Base-by-base conservation (phyloP, 2,888 invertebrate species). In the Zonitis immaculata region DNA sequence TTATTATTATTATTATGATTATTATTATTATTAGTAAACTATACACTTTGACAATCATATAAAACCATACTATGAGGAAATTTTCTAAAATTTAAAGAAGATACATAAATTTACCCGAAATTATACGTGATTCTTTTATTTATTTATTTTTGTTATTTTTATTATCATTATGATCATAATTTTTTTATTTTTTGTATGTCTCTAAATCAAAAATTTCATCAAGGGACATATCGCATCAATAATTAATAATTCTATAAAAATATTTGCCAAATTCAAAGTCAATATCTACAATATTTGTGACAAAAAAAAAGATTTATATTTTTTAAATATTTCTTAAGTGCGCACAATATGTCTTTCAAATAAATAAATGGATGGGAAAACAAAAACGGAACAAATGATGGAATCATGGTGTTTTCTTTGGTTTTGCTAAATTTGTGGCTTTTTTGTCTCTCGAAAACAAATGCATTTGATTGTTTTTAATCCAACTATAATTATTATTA, bases 261-360 rank as follows among this genome's bases (percentile, higher is more conserved):
- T 35, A 74, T 75, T 73, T 82, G 83, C 83, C 82, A 83, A 83
- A 83, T 82, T 73, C 77, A 79, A 82, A 82, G 83, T 83, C 82
- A 82, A 82, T 82, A 83, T 82, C 73, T 76, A 75, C 72, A 73
- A 72, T 67, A 68, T 64, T 66, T 70, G 69, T 74, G 70, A 77
- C 77, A n/a, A n/a, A n/a, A n/a, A n/a, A 76, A 79, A 73, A 70
- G 35, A 50, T 14, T 50, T 72, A 68, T 72, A 73, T 73, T 73
- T 73, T 73, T 73, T 72, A 45, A 52, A 71, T 66, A 61, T 66
- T 64, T 69, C 67, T 70, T 66, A 64, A 63, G 66, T 70, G 68
- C 68, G 67, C 73, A 72, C 73, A 73, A 71, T 57, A 63, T 64
- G 66, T 69, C 65, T 70, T 70, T 69, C 65, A 65, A 35, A 8